phyloP scores from a whole-genome alignment of 2,888 invertebrate species.

The Chirona hameri region DNA sequence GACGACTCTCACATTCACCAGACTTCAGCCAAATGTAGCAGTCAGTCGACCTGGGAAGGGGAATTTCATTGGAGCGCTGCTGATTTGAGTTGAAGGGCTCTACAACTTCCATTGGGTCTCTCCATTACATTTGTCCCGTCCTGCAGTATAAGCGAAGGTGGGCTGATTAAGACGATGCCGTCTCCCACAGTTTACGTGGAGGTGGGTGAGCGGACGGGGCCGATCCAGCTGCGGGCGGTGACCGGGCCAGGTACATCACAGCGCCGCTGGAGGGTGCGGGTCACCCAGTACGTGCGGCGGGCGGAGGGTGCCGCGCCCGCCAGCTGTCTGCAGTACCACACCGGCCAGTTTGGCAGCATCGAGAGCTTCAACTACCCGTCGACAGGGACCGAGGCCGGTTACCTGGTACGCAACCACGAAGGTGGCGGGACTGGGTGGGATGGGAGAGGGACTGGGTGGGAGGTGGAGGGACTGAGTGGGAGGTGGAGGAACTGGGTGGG shows the following conservation, averaged over 20 bases:
- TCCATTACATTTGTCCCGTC: too few species aligned
- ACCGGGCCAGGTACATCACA: constrained; percentile 46
- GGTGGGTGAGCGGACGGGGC: constrained; percentile 61
- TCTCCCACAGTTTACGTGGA: constrained; percentile 65
- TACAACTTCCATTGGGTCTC: too few species aligned
- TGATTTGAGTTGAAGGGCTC: too few species aligned
- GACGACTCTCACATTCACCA: too few species aligned
- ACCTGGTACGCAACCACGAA: neutral
- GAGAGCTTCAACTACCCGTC: constrained; percentile 42
- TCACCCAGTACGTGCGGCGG: constrained; percentile 37
- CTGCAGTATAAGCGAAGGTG: too few species aligned
- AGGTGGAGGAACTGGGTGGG: too few species aligned
- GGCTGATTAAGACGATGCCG: too few species aligned
- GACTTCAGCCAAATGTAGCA: too few species aligned
- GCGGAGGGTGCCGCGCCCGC: constrained; percentile 39
- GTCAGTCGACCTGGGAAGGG: too few species aligned
- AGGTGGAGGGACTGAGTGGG: too few species aligned
- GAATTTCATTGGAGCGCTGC: too few species aligned
- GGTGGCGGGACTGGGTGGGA: neutral
- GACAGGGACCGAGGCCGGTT: neutral
- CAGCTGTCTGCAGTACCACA: constrained; percentile 43
- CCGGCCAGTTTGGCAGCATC: constrained; percentile 41
- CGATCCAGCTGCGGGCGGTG: constrained; percentile 60
- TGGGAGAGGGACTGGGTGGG: too few species aligned
- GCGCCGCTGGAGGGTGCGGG: constrained; percentile 38